Base-by-base conservation (phyloP, 2,797 vertebrate species). In the Urophycis tenuis region DNA sequence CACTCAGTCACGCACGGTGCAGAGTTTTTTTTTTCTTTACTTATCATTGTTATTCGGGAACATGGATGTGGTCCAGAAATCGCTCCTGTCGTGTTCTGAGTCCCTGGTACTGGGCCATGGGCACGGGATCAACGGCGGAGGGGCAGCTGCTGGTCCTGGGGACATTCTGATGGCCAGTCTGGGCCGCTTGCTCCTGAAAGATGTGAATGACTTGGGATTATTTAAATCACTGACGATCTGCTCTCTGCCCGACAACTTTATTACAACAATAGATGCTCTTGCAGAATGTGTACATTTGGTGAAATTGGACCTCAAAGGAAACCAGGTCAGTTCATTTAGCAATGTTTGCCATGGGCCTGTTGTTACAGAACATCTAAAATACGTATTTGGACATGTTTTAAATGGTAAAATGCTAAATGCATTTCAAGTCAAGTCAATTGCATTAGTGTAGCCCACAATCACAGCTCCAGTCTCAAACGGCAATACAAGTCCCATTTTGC, bases 291-390 rank as follows among this genome's bases (percentile, higher is more conserved):
- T 74, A 34, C 82, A 85, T 82, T 84, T 94, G 79, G 75, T 93
- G 31, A 93, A 92, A 85, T 82, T 94, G 83, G 91, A 93, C 86
- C 88, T 93, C 7, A 89, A 86, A 83, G 88, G 89, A 72, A 90
- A 89, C 83, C 90, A 91, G 85, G 91, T 93, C 22, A 60, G 53
- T 60, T n/a, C 6, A 60, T 60, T 25, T 25, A 60, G 53, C 53
- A 60, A 19, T 49, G 12, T 49, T 49, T 19, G 17, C 45, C 45
- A 49, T 49, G 12, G 17, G 45, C 45, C 45, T 49, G 12, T 22
- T 45, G 19, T 19, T 19, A 49, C 5, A 41, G 14, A 14, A 60
- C 22, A 60, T 25, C 22, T 60, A 17, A 60, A 9, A 60, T 3
- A 25, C 7, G n/a, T 7, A 22, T 49, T 60, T 60, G 22, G n/a